These are phyloP conservation scores for Psix sp. DNA, from an alignment of 1,140 invertebrate species.

Conservation along the genomic window DNA sequence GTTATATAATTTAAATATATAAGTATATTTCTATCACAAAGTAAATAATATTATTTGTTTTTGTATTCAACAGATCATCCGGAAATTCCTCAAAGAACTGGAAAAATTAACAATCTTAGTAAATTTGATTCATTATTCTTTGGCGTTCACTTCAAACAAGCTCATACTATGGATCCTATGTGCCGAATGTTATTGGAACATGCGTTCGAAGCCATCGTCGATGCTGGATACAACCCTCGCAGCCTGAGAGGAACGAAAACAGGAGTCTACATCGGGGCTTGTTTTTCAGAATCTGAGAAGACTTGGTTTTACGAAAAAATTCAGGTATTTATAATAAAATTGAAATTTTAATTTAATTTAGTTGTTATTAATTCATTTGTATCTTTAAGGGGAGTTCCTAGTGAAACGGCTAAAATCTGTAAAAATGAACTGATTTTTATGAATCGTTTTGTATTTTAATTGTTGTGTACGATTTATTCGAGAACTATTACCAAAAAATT, in stretches of 20 bases:
- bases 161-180: constrained; percentile 93
- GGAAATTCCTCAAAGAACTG: constrained; percentile 84
- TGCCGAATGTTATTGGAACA: constrained; percentile 89
- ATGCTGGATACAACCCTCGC: constrained; percentile 82
- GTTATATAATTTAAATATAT: too few relatives aligned
- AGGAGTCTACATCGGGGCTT: constrained; percentile 89
- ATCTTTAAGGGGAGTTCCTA: too few relatives aligned
- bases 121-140: constrained; percentile 93
- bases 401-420: too few relatives aligned
- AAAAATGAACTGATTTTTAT: too few relatives aligned
- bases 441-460: too few relatives aligned
- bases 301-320: constrained; percentile 83
- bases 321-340: constrained; percentile 63
- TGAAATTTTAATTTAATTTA: not conserved
- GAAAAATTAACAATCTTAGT: constrained; percentile 86
- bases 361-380: too few relatives aligned
- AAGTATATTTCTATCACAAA: too few relatives aligned
- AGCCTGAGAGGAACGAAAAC: constrained; percentile 83
- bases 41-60: not conserved
- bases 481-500: too few relatives aligned
- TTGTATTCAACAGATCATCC: constrained; percentile 75
- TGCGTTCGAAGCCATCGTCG: constrained; percentile 91
- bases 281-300: constrained; percentile 86
- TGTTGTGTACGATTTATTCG: too few relatives aligned
- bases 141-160: constrained; percentile 88